A percentile compares a stretch with the other conserved stretches of the same genome.
Conservation (phyloP, 2,797 vertebrate species). For the Gobionotothen gibberifrons region DNA sequence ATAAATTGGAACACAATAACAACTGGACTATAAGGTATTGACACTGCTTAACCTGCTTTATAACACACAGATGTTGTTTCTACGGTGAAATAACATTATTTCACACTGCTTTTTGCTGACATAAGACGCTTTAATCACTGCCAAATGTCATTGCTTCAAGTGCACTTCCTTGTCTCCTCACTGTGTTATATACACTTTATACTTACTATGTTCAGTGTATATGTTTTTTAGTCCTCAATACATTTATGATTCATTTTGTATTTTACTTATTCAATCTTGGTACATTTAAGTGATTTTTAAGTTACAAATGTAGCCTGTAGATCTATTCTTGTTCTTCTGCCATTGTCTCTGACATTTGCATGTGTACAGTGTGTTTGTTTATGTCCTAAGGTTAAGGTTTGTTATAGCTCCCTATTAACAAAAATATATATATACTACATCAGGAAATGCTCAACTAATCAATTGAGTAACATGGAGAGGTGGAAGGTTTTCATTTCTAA, state of each 20-base stretch:
- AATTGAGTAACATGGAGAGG: neutral
- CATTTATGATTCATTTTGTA: neutral
- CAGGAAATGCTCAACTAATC: slow-evolving; percentile 24
- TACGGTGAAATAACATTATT: neutral
- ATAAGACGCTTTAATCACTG: slow-evolving; percentile 10
- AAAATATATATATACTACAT: neutral
- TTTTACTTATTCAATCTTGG: no score
- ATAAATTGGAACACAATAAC: neutral
- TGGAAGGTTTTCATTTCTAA: slow-evolving; percentile 20
- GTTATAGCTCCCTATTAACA: neutral
- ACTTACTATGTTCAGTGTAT: neutral
- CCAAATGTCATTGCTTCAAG: neutral
- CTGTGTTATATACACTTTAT: neutral
- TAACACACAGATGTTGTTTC: neutral
- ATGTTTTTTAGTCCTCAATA: neutral
- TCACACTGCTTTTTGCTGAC: neutral
- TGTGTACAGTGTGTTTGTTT: neutral
- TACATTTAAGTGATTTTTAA: neutral
- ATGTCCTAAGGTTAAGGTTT: no score
- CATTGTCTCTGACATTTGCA: neutral
- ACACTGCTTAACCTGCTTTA: neutral
- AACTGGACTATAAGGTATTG: neutral
- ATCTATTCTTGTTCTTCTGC: neutral
- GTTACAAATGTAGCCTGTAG: no score
- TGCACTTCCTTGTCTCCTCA: neutral